A percentile compares a stretch with the other conserved stretches of the same genome.
Evolutionary conservation across 2,113 vertebrate species (phyloP).

Genomic region (Paralichthys olivaceus): DNA sequence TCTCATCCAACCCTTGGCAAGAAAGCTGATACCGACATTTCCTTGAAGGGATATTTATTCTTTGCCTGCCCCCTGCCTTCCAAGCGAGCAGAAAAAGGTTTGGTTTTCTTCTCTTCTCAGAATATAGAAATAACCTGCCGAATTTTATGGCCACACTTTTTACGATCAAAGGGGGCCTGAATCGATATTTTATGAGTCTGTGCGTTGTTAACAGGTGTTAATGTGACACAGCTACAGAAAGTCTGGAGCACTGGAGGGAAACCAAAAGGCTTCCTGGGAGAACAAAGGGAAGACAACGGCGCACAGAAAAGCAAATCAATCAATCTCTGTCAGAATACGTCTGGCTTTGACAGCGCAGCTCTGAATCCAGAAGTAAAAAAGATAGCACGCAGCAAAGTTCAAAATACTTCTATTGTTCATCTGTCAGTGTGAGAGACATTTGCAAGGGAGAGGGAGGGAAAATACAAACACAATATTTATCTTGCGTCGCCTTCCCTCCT

Average conservation of each 20-base stretch:
- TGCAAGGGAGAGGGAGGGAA: conserved; percentile 59
- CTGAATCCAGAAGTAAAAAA: conserved; percentile 76
- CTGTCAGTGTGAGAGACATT: conserved; percentile 78
- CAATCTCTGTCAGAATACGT: conserved; percentile 66
- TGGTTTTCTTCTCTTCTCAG: conserved; percentile 7
- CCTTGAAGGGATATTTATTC: neutral
- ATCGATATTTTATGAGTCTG: conserved; percentile 64
- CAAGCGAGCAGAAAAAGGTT: neutral
- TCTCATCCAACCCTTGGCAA: neutral
- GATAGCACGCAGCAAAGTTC: conserved; percentile 77
- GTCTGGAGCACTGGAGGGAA: conserved; percentile 44
- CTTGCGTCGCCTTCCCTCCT: conserved; percentile 73
- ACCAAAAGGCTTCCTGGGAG: conserved; percentile 57
- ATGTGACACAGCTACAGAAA: conserved; percentile 66
- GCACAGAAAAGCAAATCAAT: conserved; percentile 68
- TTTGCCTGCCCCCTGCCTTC: neutral
- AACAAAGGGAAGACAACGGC: conserved; percentile 64
- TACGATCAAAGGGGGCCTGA: conserved; percentile 51
- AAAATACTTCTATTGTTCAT: conserved; percentile 83
- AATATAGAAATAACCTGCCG: conserved; percentile 31
- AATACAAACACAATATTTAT: conserved; percentile 81
- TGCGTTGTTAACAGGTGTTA: conserved; percentile 77
- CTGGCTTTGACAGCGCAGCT: conserved; percentile 71
- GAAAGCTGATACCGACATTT: neutral
- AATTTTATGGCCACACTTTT: conserved; percentile 47